A percentile compares a stretch with the other conserved stretches of the same genome.
Evolutionary conservation across 2,888 invertebrate species (phyloP).

Genomic region (Trisateles emortualis): DNA sequence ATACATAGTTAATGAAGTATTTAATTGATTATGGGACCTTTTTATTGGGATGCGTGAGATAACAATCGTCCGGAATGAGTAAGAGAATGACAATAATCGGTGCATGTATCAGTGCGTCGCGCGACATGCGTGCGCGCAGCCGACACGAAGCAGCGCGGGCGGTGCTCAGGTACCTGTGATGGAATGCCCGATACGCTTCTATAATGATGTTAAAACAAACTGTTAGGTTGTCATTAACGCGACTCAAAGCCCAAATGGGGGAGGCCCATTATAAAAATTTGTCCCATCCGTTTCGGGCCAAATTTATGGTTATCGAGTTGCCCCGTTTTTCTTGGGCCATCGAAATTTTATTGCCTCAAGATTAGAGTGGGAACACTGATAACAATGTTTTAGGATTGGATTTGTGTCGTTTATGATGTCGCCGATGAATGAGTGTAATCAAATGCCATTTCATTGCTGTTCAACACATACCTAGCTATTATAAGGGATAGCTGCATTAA

Average conservation of each 20-base stretch:
- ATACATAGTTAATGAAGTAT: slow-evolving; percentile 30
- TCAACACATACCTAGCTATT: slow-evolving; percentile 30
- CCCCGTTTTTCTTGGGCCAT: slow-evolving; percentile 80
- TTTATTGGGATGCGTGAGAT: slow-evolving; percentile 49
- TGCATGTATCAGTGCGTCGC: slow-evolving; percentile 55
- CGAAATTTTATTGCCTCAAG: slow-evolving; percentile 82
- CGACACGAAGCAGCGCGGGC: slow-evolving; percentile 41
- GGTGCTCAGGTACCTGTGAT: slow-evolving; percentile 74
- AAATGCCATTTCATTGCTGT: slow-evolving; percentile 48
- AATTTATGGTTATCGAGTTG: slow-evolving; percentile 85
- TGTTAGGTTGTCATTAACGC: slow-evolving; percentile 86
- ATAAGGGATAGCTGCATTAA: slow-evolving; percentile 33
- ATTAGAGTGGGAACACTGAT: slow-evolving; percentile 85
- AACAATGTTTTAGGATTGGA: slow-evolving; percentile 80
- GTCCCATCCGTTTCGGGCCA: slow-evolving; percentile 85
- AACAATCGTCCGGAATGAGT: slow-evolving; percentile 40
- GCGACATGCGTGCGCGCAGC: slow-evolving; percentile 49
- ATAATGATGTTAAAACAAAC: slow-evolving; percentile 87
- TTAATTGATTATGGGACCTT: slow-evolving; percentile 29
- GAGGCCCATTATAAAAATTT: slow-evolving; percentile 86
- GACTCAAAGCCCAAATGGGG: slow-evolving; percentile 80
- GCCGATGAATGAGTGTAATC: slow-evolving; percentile 69
- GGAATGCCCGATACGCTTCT: slow-evolving; percentile 84
- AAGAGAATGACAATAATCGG: slow-evolving; percentile 43
- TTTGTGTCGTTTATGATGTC: slow-evolving; percentile 71